Evolutionary conservation across 2,113 vertebrate genomes (phyloP).

Genomic region (mouse (Mus musculus)): DNA sequence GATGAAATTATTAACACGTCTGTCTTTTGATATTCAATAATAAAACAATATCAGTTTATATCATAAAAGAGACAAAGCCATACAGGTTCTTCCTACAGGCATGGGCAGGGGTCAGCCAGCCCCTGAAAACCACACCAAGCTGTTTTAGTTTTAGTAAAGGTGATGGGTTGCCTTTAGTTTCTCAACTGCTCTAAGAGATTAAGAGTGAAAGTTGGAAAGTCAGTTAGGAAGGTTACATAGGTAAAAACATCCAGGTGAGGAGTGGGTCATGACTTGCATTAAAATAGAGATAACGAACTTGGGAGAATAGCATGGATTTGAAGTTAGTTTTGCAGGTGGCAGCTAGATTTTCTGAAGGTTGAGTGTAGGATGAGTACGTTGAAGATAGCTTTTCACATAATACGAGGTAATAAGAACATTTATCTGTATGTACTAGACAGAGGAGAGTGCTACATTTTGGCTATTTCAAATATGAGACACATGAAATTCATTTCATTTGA

Average conservation of each 20-base stretch:
- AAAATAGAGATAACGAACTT: not conserved
- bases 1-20: not conserved
- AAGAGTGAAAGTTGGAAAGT: not conserved
- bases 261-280: not conserved
- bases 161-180: not conserved
- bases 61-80: not conserved
- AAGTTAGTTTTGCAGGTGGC: not conserved
- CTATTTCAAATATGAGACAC: not conserved
- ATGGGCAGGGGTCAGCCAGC: not conserved
- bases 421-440: not conserved
- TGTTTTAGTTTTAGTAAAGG: not conserved
- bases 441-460: not conserved
- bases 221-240: too few species aligned
- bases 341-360: not conserved
- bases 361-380: not conserved
- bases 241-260: not conserved
- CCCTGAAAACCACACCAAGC: not conserved
- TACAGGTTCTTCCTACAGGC: too few species aligned
- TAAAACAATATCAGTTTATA: not conserved
- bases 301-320: not conserved
- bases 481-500: not conserved
- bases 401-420: not conserved
- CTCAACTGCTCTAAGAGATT: not conserved
- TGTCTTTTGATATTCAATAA: not conserved
- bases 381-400: not conserved